Conservation (phyloP, 2,113 vertebrate species). For the Sylvietta virens region DNA sequence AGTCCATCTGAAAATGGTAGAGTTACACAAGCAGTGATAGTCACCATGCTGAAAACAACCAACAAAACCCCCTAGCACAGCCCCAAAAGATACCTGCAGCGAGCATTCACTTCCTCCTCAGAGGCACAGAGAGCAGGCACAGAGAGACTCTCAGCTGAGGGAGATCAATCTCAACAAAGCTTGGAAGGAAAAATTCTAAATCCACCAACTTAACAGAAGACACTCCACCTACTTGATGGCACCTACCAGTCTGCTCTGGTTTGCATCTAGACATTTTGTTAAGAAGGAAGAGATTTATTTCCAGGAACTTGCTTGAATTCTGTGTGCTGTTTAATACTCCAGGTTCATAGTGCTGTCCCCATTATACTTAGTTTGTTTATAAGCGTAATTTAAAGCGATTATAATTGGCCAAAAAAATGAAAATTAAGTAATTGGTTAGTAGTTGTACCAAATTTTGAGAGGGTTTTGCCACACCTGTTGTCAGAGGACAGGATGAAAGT, state of each 20-base stretch:
- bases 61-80: accelerated
- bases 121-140: background rate
- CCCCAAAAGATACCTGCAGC: background rate
- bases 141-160: background rate
- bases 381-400: background rate
- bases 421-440: background rate
- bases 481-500: background rate
- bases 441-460: background rate
- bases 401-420: background rate
- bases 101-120: background rate
- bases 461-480: background rate
- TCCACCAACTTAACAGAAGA: background rate
- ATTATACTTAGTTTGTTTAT: background rate
- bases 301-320: background rate
- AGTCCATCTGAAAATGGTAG: background rate
- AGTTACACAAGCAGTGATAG: background rate
- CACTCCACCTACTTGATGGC: background rate
- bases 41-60: background rate
- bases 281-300: background rate
- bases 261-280: background rate
- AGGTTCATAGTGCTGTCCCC: accelerated
- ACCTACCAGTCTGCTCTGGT: background rate
- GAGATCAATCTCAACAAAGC: background rate
- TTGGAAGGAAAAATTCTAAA: background rate
- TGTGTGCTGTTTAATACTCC: background rate